A percentile compares a stretch with the other conserved stretches of the same genome.
Evolutionary conservation across 2,113 vertebrate genomes (phyloP).

Genomic region (Megaceryle torquata): DNA sequence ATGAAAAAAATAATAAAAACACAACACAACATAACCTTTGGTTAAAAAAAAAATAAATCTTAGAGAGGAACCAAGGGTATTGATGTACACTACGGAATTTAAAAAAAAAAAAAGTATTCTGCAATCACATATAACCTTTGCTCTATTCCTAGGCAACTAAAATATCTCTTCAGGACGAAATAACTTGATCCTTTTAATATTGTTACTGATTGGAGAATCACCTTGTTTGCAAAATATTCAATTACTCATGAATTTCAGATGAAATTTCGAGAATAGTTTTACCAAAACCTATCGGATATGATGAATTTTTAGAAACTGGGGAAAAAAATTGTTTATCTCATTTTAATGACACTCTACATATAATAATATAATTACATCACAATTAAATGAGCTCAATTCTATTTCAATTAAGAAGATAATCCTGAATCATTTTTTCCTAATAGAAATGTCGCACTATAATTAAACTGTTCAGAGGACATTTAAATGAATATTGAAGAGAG

Average conservation of each 20-base stretch:
- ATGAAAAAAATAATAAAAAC: not conserved
- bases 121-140: not conserved
- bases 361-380: constrained; percentile 18
- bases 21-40: not conserved
- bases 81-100: not conserved
- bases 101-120: not conserved
- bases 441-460: constrained; percentile 56
- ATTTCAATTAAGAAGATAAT: constrained; percentile 55
- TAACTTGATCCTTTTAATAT: not conserved
- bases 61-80: not conserved
- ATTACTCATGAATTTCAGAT: not conserved
- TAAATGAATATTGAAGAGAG: constrained; percentile 34
- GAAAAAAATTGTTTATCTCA: not conserved
- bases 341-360: not conserved
- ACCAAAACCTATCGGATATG: not conserved
- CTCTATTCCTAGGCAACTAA: not conserved
- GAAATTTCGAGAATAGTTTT: not conserved
- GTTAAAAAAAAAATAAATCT: not conserved
- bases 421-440: constrained; percentile 41
- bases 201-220: not conserved
- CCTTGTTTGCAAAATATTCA: not conserved
- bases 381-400: constrained; percentile 46
- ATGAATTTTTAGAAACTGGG: not conserved
- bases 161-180: not conserved
- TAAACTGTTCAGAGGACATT: constrained; percentile 46